Percentiles rank a stretch among this genome's conserved stretches.
These are phyloP conservation scores for Gorsachius goisagi DNA, from an alignment of 2,113 vertebrate species.

Conservation along the genomic window DNA sequence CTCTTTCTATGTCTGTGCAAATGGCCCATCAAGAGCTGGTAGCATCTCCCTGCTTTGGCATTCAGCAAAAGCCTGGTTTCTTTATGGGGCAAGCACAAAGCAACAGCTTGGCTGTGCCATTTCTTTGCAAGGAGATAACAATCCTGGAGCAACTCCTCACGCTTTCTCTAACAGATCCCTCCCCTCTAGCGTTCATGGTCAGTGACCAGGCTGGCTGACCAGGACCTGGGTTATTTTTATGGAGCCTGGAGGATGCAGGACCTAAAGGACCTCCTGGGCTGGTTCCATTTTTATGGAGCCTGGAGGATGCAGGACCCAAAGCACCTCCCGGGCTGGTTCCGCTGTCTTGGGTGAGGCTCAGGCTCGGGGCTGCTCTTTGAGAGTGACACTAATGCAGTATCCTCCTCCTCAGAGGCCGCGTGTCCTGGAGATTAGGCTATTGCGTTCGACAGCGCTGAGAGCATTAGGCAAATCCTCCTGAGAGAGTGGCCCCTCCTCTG, in stretches of 20 bases:
- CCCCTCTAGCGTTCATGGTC: fast-evolving
- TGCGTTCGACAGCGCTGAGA: not conserved
- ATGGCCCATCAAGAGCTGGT: not conserved
- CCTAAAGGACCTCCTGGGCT: not conserved
- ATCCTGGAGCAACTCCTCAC: not conserved
- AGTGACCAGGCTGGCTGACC: not conserved
- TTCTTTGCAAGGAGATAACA: not conserved
- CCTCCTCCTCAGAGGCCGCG: not conserved
- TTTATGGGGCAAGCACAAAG: too few species aligned
- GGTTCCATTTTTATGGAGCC: too few species aligned
- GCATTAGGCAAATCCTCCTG: not conserved
- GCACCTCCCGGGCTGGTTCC: too few species aligned
- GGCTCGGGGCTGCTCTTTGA: too few species aligned
- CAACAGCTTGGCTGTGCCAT: not conserved
- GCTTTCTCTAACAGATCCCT: not conserved
- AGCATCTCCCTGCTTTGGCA: not conserved
- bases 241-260: not conserved
- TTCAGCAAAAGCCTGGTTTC: not conserved
- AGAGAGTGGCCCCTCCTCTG: not conserved
- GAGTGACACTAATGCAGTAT: not conserved
- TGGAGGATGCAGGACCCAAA: too few species aligned
- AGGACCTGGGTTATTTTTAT: not conserved
- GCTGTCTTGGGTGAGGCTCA: too few species aligned
- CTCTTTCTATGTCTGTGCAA: not conserved
- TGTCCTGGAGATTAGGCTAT: not conserved